phyloP scores from a whole-genome alignment of 37 sponge, comb jelly and placozoan genomes.

The Amphimedon queenslandica region DNA sequence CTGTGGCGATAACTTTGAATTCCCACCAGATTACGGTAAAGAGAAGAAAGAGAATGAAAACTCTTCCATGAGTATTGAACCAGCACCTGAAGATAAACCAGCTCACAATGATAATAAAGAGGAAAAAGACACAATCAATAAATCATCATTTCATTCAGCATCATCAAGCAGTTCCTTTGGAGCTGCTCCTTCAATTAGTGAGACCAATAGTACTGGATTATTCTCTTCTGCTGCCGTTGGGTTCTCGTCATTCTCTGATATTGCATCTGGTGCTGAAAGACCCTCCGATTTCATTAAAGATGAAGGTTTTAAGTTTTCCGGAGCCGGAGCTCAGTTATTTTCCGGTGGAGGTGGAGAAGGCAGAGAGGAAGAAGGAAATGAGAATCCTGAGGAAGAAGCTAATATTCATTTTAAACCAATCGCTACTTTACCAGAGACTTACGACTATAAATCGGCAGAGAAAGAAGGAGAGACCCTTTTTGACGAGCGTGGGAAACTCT shows the following conservation, averaged over 20 bases:
- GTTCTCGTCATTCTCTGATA: background rate
- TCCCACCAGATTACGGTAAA: background rate
- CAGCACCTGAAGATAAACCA: background rate
- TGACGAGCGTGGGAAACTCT: constrained; percentile 72
- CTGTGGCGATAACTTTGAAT: constrained; percentile 14
- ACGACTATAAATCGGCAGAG: constrained; percentile 60
- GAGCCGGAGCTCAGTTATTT: constrained; percentile 45
- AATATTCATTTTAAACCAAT: constrained; percentile 81
- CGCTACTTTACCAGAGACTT: constrained; percentile 66
- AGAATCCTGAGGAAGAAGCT: constrained; percentile 23
- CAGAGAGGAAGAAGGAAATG: background rate
- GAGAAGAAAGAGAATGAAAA: background rate
- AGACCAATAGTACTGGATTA: background rate
- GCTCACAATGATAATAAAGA: background rate
- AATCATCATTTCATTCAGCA: background rate
- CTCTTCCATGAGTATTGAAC: too few species aligned
- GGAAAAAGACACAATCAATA: too few species aligned
- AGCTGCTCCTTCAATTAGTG: background rate
- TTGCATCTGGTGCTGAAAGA: background rate
- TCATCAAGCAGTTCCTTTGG: background rate
- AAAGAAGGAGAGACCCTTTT: constrained; percentile 73
- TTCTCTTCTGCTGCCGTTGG: constrained; percentile 1
- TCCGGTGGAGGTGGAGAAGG: too few species aligned
- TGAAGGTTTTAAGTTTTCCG: constrained; percentile 27
- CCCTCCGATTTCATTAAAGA: background rate